Conservation (phyloP, 1,140 invertebrate species). For the Periplaneta americana region DNA sequence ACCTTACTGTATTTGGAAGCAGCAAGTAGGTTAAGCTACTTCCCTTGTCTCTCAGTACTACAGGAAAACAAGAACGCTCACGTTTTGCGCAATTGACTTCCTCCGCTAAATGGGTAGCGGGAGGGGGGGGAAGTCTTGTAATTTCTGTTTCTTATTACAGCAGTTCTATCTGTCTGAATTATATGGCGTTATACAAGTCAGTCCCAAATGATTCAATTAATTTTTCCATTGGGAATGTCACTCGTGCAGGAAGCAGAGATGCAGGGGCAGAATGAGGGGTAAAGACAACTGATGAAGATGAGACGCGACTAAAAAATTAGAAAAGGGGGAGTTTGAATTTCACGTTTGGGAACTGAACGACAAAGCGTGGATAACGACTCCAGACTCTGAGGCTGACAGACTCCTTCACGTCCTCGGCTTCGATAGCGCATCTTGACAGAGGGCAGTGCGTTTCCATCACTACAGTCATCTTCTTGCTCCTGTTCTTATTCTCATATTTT, state of each 20-base stretch:
- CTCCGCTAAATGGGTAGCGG: no score
- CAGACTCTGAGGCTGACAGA: no score
- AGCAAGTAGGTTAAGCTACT: no score
- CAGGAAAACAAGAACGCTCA: no score
- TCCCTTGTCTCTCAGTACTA: no score
- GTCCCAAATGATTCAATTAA: constrained; percentile 15
- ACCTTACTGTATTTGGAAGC: no score
- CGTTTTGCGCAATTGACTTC: neutral
- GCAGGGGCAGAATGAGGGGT: neutral
- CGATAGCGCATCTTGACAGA: no score
- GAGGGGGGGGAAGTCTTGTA: neutral
- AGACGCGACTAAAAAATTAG: neutral
- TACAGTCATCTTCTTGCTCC: no score
- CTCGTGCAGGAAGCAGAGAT: constrained; percentile 1
- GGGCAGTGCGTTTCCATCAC: no score
- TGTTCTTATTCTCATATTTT: no score
- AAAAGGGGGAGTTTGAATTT: constrained; percentile 6
- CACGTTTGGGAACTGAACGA: constrained; percentile 9
- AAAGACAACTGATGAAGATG: constrained; percentile 4
- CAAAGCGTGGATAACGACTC: neutral
- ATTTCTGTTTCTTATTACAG: neutral
- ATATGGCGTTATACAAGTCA: neutral
- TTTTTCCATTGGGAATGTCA: constrained; percentile 12
- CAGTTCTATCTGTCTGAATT: neutral
- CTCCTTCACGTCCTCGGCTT: no score